Evolutionary conservation across 2,888 invertebrate genomes (phyloP), one percentile per base, ranked within the genome.

Genomic region (Nezara viridula): DNA sequence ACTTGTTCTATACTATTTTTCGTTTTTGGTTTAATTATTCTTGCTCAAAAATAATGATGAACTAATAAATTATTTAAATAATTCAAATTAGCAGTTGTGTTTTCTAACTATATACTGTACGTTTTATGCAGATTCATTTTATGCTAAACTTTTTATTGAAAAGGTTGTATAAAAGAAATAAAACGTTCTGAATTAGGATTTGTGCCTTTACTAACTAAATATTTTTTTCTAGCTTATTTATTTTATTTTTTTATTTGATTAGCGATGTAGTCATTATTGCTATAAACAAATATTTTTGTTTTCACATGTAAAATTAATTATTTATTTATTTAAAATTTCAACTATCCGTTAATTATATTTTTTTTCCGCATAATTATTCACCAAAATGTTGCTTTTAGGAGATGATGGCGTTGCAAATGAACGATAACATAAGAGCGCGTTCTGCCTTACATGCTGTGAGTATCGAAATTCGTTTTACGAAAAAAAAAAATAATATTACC

Each of bases 341-440:
- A n/a, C n/a, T 21, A 19, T 21, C 37, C 66, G 66, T 73, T 37
- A 37, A 37, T n/a, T n/a, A 27, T 73, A 14, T n/a, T n/a, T n/a
- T n/a, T 55, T 55, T 55, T n/a, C n/a, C 27, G 16, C 27, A 81
- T 73, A 89, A 66, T 81, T 52, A 88, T 21, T 27, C 16, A 66
- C 5, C 2, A 32, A 37, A 73, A 73, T 73, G 19, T 73, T 73
- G 66, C 66, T 73, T 73, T 37, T 37, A 73, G 66, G 37, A 73
- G 21, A 37, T 73, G 66, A 7, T 73, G 32, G 66, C 66, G 32
- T 37, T 73, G 66, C 32, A 73, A 37, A 5, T 73, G 66, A 73
- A 73, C 19, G 66, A 37, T 73, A 73, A 73, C 66, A 16, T 37
- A 21, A 73, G 32, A 73, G 66, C 66, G 66, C 66, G 66, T 73